Evolutionary conservation across 1,140 invertebrate genomes (phyloP).

Genomic region (Pogonognathellus flavescens): DNA sequence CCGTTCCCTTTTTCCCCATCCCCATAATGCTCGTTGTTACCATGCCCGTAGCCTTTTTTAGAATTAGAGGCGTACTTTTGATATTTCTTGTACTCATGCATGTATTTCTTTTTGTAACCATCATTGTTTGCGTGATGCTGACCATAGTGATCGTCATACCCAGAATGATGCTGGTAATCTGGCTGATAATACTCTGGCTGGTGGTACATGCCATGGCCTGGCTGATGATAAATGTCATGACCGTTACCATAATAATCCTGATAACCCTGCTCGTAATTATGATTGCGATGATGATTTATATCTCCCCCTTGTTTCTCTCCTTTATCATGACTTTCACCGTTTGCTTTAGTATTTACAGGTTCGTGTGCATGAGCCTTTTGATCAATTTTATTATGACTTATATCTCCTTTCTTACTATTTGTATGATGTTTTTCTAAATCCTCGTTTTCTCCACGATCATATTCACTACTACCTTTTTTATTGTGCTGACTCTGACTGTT

Average conservation of each 20-base stretch:
- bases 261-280: background rate
- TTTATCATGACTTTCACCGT: background rate
- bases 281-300: constrained; percentile 4
- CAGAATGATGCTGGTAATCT: background rate
- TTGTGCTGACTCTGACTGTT: background rate
- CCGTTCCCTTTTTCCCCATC: background rate
- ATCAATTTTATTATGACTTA: background rate
- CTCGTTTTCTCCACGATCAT: background rate
- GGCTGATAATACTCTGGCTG: background rate
- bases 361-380: background rate
- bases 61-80: constrained; percentile 11
- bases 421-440: background rate
- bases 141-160: background rate
- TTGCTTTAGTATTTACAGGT: background rate
- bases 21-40: background rate
- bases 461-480: constrained; percentile 6
- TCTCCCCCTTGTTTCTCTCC: background rate
- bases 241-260: background rate
- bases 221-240: constrained; percentile 1
- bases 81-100: constrained; percentile 2
- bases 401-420: background rate
- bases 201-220: background rate
- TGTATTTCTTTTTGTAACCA: background rate
- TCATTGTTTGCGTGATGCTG: background rate
- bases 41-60: background rate